Percentiles rank a stretch among this genome's conserved stretches.
These are phyloP conservation scores for Heliconius hewitsoni DNA, from an alignment of 1,140 invertebrate genomes.

Conservation along the genomic window DNA sequence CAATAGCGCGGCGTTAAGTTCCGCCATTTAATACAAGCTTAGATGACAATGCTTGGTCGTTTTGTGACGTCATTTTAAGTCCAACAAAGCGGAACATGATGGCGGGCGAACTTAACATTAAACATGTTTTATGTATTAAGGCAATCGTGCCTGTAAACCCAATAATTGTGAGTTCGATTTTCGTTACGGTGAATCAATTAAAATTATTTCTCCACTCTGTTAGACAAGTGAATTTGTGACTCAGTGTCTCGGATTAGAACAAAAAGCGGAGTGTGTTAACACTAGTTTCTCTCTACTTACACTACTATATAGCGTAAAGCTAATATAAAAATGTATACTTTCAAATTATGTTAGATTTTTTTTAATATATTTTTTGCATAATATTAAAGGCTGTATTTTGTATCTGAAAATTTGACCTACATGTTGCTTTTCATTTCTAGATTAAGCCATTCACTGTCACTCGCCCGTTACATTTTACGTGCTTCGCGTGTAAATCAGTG, in stretches of 20 bases:
- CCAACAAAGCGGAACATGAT: too few species aligned
- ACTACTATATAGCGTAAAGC: neutral
- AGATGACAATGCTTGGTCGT: too few species aligned
- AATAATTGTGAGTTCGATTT: neutral
- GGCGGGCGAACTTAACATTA: neutral
- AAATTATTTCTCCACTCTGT: too few species aligned
- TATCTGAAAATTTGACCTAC: neutral
- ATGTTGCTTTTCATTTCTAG: conserved; percentile 6
- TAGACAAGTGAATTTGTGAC: neutral
- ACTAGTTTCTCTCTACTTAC: neutral
- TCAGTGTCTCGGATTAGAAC: neutral
- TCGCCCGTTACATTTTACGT: conserved; percentile 11
- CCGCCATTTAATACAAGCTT: too few species aligned
- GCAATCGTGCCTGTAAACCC: too few species aligned
- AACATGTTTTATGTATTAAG: neutral
- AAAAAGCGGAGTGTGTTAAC: too few species aligned
- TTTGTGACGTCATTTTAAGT: too few species aligned
- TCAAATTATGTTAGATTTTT: too few species aligned
- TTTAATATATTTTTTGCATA: neutral
- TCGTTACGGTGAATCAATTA: neutral
- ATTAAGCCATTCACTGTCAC: conserved; percentile 16
- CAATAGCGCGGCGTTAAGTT: too few species aligned
- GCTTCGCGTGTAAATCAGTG: conserved; percentile 3
- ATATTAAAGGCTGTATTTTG: neutral
- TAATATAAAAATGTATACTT: neutral